These are phyloP conservation scores for Lanistes nyassanus DNA, from an alignment of 1,140 invertebrate species.

Conservation along the genomic window DNA sequence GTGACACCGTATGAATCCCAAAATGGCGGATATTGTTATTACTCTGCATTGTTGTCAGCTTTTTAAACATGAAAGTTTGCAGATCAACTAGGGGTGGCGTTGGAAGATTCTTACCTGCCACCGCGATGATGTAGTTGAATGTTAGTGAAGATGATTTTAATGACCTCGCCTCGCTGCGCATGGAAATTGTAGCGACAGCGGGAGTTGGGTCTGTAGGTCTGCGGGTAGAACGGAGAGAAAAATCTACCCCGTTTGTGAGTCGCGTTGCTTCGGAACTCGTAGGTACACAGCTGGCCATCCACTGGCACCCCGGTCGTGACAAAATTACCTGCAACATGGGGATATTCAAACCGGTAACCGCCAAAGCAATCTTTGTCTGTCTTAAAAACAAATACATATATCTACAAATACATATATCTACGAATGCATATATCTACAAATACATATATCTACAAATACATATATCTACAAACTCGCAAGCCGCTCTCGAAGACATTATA, in stretches of 20 bases:
- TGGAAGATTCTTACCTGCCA: slow-evolving; percentile 36
- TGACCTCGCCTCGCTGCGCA: slow-evolving; percentile 63
- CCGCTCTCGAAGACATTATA: no score
- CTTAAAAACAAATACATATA: no score
- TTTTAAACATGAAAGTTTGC: background rate
- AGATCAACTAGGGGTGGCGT: background rate
- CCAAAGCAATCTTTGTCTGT: no score
- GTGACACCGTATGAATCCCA: no score
- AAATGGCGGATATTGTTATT: no score
- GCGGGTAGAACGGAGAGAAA: slow-evolving; percentile 86
- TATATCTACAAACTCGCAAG: background rate
- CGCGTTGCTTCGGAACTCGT: slow-evolving; percentile 40
- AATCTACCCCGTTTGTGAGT: slow-evolving; percentile 74
- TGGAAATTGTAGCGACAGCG: slow-evolving; percentile 82
- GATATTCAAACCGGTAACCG: background rate
- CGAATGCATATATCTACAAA: background rate
- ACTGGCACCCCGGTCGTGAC: slow-evolving; percentile 31
- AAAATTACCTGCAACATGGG: slow-evolving; percentile 35
- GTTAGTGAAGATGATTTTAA: slow-evolving; percentile 65
- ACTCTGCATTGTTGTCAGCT: no score
- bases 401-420: background rate
- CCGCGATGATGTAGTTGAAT: slow-evolving; percentile 47
- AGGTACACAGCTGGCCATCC: slow-evolving; percentile 37
- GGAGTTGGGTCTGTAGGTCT: slow-evolving; percentile 83
- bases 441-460: background rate